Base-by-base conservation (phyloP, 2,888 invertebrate genomes). In the Leucania comma region DNA sequence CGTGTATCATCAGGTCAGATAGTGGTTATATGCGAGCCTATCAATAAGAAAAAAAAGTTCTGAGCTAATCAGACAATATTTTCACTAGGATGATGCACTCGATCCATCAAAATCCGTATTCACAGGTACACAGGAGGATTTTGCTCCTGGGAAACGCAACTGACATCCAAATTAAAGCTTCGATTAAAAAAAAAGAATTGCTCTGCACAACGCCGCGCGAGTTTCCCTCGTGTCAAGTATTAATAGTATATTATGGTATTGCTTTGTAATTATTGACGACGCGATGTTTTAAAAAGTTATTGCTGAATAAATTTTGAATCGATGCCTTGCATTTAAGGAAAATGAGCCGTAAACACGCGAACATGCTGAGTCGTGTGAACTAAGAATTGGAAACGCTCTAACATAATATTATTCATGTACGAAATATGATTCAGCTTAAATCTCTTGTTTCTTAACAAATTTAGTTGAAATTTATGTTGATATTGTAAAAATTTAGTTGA, bases 401-500 rank as follows among this genome's bases (percentile, higher is more conserved):
- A 48, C 29, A 38, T 38, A 22, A 38, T 1, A 57, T 57, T 48
- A 56, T 24, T 50, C 24, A 35, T 58, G 50, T 46, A 71, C 2
- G 3, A 46, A 62, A 71, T 62, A 58, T 38, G 53, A 46, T 72
- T 35, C 35, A 26, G n/a, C 14, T 24, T 12, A 35, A 35, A 53
- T 72, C 17, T 59, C 56, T 35, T 56, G 68, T 68, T 29, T 29
- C 4, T 29, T 2, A 4, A 29, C 29, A 29, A n/a, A n/a, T n/a
- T n/a, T 29, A 29, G 29, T 4, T 29, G 29, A 29, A 29, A 29
- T 29, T 29, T 29, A 29, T 29, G 29, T 29, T 29, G 29, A 2
- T 29, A 29, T 29, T n/a, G n/a, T n/a, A n/a, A n/a, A n/a, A n/a
- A n/a, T n/a, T n/a, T n/a, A n/a, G n/a, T n/a, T n/a, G n/a, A n/a